Evolutionary conservation across 2,113 vertebrate genomes (phyloP).

Genomic region (Pseudopipra pipra): DNA sequence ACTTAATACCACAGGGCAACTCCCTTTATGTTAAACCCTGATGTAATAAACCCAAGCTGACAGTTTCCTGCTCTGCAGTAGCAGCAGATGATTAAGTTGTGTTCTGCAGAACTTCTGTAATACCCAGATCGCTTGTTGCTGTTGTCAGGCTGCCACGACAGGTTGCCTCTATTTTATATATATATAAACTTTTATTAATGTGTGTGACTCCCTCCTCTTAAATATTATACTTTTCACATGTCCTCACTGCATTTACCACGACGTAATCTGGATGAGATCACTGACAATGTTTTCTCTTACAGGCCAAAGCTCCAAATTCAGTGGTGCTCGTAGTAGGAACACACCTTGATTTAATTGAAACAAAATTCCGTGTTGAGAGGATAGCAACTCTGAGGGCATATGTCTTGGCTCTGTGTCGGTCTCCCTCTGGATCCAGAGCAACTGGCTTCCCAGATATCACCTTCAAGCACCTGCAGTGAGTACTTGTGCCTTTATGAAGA

Average conservation of each 20-base stretch:
- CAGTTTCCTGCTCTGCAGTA: not conserved
- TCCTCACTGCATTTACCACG: not conserved
- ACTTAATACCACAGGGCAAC: not conserved
- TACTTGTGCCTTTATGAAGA: not conserved
- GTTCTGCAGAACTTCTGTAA: not conserved
- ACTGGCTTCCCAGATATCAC: constrained; percentile 93
- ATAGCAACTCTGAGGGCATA: constrained; percentile 92
- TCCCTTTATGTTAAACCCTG: not conserved
- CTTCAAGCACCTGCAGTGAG: constrained; percentile 92
- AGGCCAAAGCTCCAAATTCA: constrained; percentile 94
- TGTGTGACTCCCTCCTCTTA: not conserved
- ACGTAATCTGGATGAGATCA: not conserved
- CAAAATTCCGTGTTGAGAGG: constrained; percentile 90
- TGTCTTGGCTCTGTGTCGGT: constrained; percentile 90
- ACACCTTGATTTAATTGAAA: constrained; percentile 93
- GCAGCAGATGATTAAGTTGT: not conserved
- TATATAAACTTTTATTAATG: not conserved
- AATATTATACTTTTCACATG: not conserved
- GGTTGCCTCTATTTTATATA: not conserved
- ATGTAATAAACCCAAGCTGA: not conserved
- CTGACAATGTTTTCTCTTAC: not conserved
- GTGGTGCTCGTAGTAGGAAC: constrained; percentile 94
- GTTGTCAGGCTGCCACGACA: not conserved
- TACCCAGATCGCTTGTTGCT: not conserved
- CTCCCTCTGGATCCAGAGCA: constrained; percentile 89